A percentile compares a stretch with the other conserved stretches of the same genome.
These are phyloP conservation scores for Fulmarus glacialis DNA, from an alignment of 2,113 vertebrate species.

Conservation along the genomic window DNA sequence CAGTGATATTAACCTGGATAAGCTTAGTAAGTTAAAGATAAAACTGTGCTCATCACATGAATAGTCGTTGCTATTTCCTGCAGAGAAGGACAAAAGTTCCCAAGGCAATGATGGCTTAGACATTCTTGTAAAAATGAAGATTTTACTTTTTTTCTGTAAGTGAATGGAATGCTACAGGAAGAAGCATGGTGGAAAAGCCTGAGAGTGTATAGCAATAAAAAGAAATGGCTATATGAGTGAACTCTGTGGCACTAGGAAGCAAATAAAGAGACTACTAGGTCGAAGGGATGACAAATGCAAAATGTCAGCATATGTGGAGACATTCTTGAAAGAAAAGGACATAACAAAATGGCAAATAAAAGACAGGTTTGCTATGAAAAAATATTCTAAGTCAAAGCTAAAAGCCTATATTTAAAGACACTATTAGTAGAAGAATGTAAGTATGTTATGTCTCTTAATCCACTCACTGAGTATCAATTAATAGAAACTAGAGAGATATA, in stretches of 20 bases:
- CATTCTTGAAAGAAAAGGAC: neutral
- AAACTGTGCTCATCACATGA: neutral
- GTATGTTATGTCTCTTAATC: neutral
- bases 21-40: neutral
- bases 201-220: neutral
- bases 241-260: neutral
- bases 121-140: neutral
- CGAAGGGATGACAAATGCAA: conserved; percentile 1
- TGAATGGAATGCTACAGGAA: conserved; percentile 6
- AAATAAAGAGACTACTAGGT: neutral
- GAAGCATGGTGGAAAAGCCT: neutral
- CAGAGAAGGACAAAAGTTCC: neutral
- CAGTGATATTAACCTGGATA: neutral
- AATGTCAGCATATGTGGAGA: neutral
- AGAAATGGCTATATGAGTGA: neutral
- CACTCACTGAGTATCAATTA: neutral
- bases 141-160: neutral
- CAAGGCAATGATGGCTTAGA: neutral
- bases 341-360: neutral
- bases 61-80: neutral
- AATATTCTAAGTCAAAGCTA: neutral
- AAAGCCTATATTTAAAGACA: neutral
- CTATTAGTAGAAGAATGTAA: neutral
- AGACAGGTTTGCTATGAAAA: neutral
- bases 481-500: neutral